These are phyloP conservation scores for Sebastes paucispinis DNA, from an alignment of 2,797 vertebrate genomes.

Conservation along the genomic window DNA sequence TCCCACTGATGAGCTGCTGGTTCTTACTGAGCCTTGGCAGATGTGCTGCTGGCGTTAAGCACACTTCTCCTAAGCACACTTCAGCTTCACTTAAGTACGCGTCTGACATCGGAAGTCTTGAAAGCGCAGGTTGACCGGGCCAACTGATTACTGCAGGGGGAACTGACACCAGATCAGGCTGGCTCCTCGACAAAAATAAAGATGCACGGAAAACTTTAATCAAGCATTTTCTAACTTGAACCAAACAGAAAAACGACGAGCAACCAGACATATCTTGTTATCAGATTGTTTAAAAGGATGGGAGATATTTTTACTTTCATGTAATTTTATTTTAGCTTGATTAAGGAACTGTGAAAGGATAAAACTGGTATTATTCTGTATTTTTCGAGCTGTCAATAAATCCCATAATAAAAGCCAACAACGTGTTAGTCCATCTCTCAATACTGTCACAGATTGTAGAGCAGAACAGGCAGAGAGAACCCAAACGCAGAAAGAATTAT, in stretches of 20 bases:
- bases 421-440: background rate
- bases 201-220: background rate
- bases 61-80: slow-evolving; percentile 41
- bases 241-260: background rate
- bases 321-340: background rate
- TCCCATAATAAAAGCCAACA: background rate
- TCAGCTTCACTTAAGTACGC: slow-evolving; percentile 34
- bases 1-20: slow-evolving; percentile 26
- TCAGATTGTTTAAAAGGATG: slow-evolving; percentile 8
- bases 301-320: background rate
- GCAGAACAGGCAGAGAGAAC: no score
- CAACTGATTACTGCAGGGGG: slow-evolving; percentile 27
- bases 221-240: background rate
- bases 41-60: slow-evolving; percentile 47
- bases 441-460: no score
- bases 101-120: slow-evolving; percentile 35
- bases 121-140: slow-evolving; percentile 27
- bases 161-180: slow-evolving; percentile 9
- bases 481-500: no score
- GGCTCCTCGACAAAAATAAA: background rate
- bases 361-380: background rate
- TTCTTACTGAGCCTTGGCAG: slow-evolving; percentile 14
- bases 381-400: background rate
- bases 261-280: slow-evolving; percentile 6
- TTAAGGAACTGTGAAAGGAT: background rate